Base-by-base conservation (phyloP, 2,888 invertebrate genomes). In the Amitus sp. region DNA sequence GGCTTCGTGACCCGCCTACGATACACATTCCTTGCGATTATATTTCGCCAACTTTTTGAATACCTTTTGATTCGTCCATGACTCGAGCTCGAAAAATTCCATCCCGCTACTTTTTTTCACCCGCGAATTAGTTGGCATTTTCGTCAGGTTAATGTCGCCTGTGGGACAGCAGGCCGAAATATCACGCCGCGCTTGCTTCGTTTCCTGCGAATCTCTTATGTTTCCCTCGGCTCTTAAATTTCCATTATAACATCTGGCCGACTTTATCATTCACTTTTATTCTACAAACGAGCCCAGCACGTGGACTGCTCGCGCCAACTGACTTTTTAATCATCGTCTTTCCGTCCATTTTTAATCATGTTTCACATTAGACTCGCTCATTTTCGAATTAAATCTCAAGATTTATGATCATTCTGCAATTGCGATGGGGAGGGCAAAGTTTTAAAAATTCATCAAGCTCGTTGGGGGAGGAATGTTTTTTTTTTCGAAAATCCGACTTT, bases 1-100 rank as follows among this genome's bases (percentile, higher is more conserved):
- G 62, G 48, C 68, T 76, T 53, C 75, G 75, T 76, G 74, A 76
- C 70, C 64, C 70, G 73, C 73, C 70, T 76, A 71, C 71, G 54
- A 55, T 40, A 47, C 33, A 30, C 40, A n/a, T n/a, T 15, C 15
- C 3, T 42, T 19, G 43, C 43, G 15, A 37, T 37, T 37, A 15
- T 30, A 30, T 37, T 37, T 37, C 37, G 4, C 37, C 15, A 37
- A 12, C 37, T 15, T 37, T 37, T 13, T 5, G 5, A 37, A 37
- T 15, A 37, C 6, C 15, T 37, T 37, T 37, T 37, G 6, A n/a
- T 9, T 13, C 37, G 37, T 2, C 12, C 2, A 23, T 7, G 23
- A 23, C 23, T 23, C 37, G 37, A 37, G 15, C 15, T 12, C 15
- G 13, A 37, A 15, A 37, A 37, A 37, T 37, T 12, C 15, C 15